These are phyloP conservation scores for Eptesicus fuscus DNA, from an alignment of 2,113 vertebrate species.

Conservation along the genomic window DNA sequence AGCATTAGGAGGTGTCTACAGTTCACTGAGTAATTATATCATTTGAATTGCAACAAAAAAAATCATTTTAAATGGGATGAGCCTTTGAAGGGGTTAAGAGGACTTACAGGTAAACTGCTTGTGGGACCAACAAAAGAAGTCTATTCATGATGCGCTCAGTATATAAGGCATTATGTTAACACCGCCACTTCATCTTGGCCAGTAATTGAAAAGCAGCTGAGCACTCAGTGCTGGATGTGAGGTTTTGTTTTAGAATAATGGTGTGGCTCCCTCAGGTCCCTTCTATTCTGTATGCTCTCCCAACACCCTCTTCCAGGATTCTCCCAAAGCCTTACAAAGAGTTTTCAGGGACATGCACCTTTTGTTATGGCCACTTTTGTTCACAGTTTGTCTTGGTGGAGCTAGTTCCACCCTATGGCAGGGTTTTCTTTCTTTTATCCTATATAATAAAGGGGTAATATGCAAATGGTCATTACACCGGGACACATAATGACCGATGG, in stretches of 20 bases:
- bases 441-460: no score
- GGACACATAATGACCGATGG: no score
- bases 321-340: background rate
- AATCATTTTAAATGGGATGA: slow-evolving; percentile 33
- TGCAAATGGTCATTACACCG: no score
- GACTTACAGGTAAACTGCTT: slow-evolving; percentile 37
- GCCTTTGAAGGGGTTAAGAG: slow-evolving; percentile 45
- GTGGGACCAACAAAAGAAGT: slow-evolving; percentile 48
- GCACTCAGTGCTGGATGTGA: slow-evolving; percentile 17
- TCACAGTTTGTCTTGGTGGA: background rate
- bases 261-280: background rate
- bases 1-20: background rate
- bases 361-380: background rate
- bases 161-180: slow-evolving; percentile 26
- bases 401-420: background rate
- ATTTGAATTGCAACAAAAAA: slow-evolving; percentile 31
- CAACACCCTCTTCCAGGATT: background rate
- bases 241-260: background rate
- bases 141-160: slow-evolving; percentile 38
- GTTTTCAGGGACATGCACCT: background rate
- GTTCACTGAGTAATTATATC: slow-evolving; percentile 55
- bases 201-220: slow-evolving; percentile 63
- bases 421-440: background rate
- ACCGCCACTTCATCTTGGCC: slow-evolving; percentile 31
- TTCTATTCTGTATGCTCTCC: background rate